Conservation (phyloP, 2,113 vertebrate genomes). For the Alethe diademata region DNA sequence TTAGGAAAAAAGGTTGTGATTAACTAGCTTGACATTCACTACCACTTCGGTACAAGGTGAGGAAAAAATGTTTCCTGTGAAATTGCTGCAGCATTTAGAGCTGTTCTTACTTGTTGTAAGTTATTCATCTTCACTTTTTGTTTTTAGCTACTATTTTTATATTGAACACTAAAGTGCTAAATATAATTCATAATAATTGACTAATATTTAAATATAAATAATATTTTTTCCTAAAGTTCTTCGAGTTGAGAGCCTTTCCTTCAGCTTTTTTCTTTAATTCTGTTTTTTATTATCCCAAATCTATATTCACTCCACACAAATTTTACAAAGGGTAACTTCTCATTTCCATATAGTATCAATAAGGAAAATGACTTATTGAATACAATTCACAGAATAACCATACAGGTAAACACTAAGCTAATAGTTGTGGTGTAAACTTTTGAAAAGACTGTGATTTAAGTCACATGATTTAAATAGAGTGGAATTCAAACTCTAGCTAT, state of each 20-base stretch:
- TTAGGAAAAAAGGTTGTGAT: slow-evolving; percentile 18
- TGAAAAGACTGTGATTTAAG: not conserved
- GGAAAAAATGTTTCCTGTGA: not conserved
- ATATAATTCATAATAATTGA: not conserved
- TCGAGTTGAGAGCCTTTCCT: not conserved
- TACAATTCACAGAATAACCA: not conserved
- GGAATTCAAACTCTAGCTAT: not conserved
- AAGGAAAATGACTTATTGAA: not conserved
- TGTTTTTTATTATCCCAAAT: not conserved
- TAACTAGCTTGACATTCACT: slow-evolving; percentile 62
- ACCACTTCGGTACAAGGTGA: not conserved
- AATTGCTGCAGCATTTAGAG: not conserved
- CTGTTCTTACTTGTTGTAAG: not conserved
- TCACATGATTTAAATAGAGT: not conserved
- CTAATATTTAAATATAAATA: not conserved
- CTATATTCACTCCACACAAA: not conserved
- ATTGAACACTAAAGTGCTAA: not conserved
- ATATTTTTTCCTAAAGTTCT: not conserved
- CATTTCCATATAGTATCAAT: not conserved
- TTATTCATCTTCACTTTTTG: not conserved
- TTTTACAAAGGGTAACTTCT: not conserved
- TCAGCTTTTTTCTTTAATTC: not conserved
- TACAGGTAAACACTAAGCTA: not conserved
- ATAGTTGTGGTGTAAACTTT: not conserved
- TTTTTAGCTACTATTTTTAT: not conserved